A percentile compares a stretch with the other conserved stretches of the same genome.
phyloP scores from a whole-genome alignment of 2,888 invertebrate species.

The Drosophila neotestacea region DNA sequence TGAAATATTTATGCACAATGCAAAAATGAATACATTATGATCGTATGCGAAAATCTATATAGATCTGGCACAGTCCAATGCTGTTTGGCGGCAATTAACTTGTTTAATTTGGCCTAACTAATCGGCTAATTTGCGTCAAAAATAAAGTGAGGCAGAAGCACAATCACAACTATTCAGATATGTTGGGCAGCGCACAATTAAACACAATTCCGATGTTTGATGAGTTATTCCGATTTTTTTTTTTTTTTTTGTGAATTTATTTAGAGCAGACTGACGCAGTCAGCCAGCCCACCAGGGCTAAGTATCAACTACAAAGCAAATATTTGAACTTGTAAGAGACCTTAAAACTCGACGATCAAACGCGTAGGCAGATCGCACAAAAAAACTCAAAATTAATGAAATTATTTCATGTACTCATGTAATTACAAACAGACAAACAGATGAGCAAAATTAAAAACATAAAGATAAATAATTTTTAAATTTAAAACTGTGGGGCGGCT shows the following conservation, averaged over 20 bases:
- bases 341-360: constrained; percentile 64
- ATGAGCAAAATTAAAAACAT: constrained; percentile 64
- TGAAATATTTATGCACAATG: not conserved
- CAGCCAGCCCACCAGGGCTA: constrained; percentile 34
- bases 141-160: constrained; percentile 40
- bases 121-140: constrained; percentile 72
- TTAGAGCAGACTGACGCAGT: constrained; percentile 42
- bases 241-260: constrained; percentile 17
- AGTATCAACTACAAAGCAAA: constrained; percentile 72
- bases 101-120: constrained; percentile 70
- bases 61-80: constrained; percentile 31
- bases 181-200: constrained; percentile 58
- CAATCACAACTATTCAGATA: constrained; percentile 50
- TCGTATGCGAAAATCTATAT: constrained; percentile 7
- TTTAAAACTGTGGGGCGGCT: constrained; percentile 17
- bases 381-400: constrained; percentile 54
- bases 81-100: constrained; percentile 56
- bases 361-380: constrained; percentile 36
- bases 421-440: constrained; percentile 69
- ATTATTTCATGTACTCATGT: constrained; percentile 72
- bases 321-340: constrained; percentile 73
- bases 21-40: constrained; percentile 6
- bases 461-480: constrained; percentile 43
- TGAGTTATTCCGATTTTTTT: constrained; percentile 10
- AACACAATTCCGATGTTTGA: constrained; percentile 39